phyloP scores from a whole-genome alignment of 2,888 invertebrate species.

The Agrilus biguttatus region DNA sequence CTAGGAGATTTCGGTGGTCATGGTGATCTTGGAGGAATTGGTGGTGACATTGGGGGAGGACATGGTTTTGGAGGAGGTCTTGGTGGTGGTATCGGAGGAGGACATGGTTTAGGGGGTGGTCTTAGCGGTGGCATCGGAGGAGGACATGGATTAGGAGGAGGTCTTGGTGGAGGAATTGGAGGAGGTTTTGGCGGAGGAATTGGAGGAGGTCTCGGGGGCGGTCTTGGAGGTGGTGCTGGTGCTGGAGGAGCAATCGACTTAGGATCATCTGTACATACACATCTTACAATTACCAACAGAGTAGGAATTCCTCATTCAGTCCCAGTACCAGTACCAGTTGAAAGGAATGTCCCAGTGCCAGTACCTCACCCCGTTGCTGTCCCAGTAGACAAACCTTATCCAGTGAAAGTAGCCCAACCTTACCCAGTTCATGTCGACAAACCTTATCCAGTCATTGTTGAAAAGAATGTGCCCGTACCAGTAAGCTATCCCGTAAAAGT shows the following conservation, averaged over 20 bases:
- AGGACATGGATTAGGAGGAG: conserved; percentile 4
- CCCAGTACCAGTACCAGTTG: conserved; percentile 36
- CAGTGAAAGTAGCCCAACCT: conserved; percentile 34
- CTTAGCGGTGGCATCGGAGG: background rate
- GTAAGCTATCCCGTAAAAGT: conserved; percentile 30
- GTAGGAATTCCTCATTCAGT: conserved; percentile 36
- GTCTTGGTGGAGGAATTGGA: conserved; percentile 5
- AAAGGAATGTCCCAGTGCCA: conserved; percentile 35
- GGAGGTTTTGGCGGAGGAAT: conserved; percentile 7
- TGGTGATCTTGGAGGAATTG: no score
- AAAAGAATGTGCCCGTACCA: conserved; percentile 35
- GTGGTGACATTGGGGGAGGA: no score
- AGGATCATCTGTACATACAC: conserved; percentile 9
- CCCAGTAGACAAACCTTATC: conserved; percentile 35
- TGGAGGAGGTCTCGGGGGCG: conserved; percentile 4
- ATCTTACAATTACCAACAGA: conserved; percentile 32
- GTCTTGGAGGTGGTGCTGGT: conserved; percentile 5
- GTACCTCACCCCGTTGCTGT: conserved; percentile 29
- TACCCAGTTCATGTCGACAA: conserved; percentile 36
- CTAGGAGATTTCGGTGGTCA: conserved; percentile 3
- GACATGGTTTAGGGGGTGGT: background rate
- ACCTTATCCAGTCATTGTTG: conserved; percentile 38
- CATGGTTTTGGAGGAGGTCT: no score
- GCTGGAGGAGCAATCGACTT: conserved; percentile 6
- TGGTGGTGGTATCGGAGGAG: no score